Base-by-base conservation (phyloP, 2,888 invertebrate species). In the Chrysolina americana region DNA sequence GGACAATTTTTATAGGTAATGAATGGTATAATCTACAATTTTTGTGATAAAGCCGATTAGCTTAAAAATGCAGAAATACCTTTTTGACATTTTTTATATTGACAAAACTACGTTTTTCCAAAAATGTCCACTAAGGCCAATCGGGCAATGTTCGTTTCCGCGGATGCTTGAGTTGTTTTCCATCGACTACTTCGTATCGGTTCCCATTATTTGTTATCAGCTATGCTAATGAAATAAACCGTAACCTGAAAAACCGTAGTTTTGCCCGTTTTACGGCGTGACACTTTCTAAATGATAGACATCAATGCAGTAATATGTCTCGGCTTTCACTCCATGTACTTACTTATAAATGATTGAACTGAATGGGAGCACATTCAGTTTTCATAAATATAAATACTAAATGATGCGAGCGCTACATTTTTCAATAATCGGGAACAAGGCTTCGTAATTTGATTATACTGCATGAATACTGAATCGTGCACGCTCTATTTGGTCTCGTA, bases 301-400 rank as follows among this genome's bases (percentile, higher is more conserved):
- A 21, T 53, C 53, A 19, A 21, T 53, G 28, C 36, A 59, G 36
- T 59, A 59, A 59, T 59, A 59, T 59, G 36, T 59, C 53, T 59
- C 28, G 10, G 59, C 59, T 59, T 59, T 59, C 59, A 23, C 53
- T 53, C 21, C 13, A 1, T 21, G 19, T 13, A 53, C 59, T 59
- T 36, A 53, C n/a, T 59, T 36, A 59, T 59, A 28, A 28, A 59
- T 28, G 15, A 59, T 17, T 23, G 10, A 23, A 59, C 28, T 10
- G 19, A 59, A 59, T 59, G 36, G 36, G 36, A 59, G 59, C 59
- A 28, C 19, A 41, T 41, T 64, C 44, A 64, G 8, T 64, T 64
- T 64, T 21, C n/a, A 21, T 44, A 41, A 44, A 44, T 21, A 44
- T 21, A 44, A 65, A 65, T 65, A 44, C 23, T 65, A 65, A 48